Conservation (phyloP, 2,888 invertebrate genomes). For the Drosophila testacea region DNA sequence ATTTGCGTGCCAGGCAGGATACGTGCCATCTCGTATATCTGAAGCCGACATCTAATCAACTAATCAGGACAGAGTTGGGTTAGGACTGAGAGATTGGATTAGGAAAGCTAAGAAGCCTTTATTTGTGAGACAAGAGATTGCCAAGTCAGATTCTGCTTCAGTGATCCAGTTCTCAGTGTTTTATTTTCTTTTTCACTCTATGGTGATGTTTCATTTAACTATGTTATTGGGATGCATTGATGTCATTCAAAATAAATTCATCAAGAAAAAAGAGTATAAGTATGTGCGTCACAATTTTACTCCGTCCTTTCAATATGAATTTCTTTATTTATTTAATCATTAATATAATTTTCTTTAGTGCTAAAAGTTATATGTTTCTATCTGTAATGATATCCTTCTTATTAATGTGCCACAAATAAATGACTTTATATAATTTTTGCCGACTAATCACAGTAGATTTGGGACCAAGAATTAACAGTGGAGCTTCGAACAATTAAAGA, state of each 20-base stretch:
- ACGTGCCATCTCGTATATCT: slow-evolving; percentile 95
- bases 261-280: neutral
- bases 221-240: neutral
- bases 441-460: too few species aligned
- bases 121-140: neutral
- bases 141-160: neutral
- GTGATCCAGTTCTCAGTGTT: neutral
- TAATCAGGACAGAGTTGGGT: slow-evolving; percentile 97
- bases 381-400: too few species aligned
- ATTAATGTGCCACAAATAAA: neutral
- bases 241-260: neutral
- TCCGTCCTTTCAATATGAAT: too few species aligned
- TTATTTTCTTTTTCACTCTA: neutral
- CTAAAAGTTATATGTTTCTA: too few species aligned
- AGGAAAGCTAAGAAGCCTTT: neutral
- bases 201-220: neutral
- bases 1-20: slow-evolving; percentile 94
- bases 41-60: slow-evolving; percentile 97
- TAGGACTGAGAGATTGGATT: neutral
- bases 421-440: neutral
- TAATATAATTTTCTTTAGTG: too few species aligned
- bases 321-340: neutral
- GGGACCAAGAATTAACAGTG: neutral
- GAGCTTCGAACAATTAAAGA: neutral
- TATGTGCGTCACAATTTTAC: too few species aligned